Conservation (phyloP, 2,113 vertebrate genomes). For the Setophaga coronata region DNA sequence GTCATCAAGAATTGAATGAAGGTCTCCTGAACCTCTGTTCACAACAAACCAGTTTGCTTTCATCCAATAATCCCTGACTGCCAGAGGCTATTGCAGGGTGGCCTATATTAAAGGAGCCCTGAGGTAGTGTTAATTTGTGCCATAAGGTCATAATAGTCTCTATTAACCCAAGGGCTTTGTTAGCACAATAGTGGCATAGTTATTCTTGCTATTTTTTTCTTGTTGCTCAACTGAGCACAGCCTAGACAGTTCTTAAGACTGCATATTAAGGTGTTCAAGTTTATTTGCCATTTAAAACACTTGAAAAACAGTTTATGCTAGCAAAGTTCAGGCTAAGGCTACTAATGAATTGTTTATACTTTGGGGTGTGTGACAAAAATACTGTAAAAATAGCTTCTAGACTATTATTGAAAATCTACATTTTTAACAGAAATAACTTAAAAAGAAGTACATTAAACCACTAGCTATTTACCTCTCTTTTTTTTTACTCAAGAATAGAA, state of each 20-base stretch:
- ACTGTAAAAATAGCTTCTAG: not conserved
- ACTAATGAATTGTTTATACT: not conserved
- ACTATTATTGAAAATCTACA: not conserved
- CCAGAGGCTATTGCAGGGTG: conserved; percentile 15
- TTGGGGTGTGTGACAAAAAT: not conserved
- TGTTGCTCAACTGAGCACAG: not conserved
- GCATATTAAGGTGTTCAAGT: not conserved
- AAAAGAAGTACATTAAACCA: not conserved
- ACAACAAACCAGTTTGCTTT: not conserved
- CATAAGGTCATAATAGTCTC: conserved; percentile 8
- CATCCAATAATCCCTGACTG: not conserved
- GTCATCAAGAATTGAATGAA: not conserved
- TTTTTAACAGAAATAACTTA: not conserved
- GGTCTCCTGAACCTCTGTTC: not conserved
- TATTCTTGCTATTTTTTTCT: not conserved
- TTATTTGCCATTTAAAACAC: not conserved
- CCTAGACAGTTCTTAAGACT: not conserved
- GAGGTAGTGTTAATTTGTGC: conserved; percentile 17
- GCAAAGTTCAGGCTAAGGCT: not conserved
- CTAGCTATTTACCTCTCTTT: not conserved
- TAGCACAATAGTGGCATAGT: not conserved
- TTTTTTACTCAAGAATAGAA: not conserved
- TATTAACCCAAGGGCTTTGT: not conserved
- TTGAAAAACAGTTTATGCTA: not conserved
- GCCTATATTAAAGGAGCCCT: conserved; percentile 37